A percentile compares a stretch with the other conserved stretches of the same genome.
phyloP scores from a whole-genome alignment of 1,140 invertebrate species.

The Venustaconcha ellipsiformis region DNA sequence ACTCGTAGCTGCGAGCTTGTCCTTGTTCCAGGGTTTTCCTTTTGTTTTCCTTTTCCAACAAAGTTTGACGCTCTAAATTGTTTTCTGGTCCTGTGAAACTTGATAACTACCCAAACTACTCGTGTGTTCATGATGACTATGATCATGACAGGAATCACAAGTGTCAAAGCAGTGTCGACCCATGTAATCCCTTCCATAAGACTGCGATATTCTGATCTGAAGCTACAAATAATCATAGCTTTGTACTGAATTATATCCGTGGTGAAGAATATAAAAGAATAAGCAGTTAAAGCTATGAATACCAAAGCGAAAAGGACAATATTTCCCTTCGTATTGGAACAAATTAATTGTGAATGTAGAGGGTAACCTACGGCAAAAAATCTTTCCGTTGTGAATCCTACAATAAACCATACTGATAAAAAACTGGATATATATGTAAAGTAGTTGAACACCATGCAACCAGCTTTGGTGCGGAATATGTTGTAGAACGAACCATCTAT shows the following conservation, averaged over 20 bases:
- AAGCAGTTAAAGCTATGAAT: constrained; percentile 28
- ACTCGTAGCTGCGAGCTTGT: background rate
- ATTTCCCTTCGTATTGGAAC: constrained; percentile 38
- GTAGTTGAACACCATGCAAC: constrained; percentile 53
- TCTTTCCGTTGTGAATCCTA: constrained; percentile 63
- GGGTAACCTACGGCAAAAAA: constrained; percentile 60
- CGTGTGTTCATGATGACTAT: constrained; percentile 72
- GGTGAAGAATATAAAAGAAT: constrained; percentile 34
- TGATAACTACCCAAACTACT: constrained; percentile 2
- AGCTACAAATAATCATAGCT: background rate
- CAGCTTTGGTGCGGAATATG: constrained; percentile 49
- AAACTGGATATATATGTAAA: constrained; percentile 50
- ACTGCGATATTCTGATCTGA: constrained; percentile 15
- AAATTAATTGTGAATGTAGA: constrained; percentile 45
- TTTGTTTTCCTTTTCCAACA: background rate
- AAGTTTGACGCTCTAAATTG: background rate
- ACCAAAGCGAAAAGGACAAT: constrained; percentile 10
- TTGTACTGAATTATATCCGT: constrained; percentile 10
- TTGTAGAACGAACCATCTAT: constrained; percentile 71
- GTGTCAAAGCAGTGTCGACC: constrained; percentile 72
- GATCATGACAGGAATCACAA: constrained; percentile 71
- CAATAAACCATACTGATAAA: constrained; percentile 60
- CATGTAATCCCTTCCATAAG: constrained; percentile 72
- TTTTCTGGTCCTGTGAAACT: background rate
- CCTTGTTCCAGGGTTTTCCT: background rate